Evolutionary conservation across 1,140 invertebrate genomes (phyloP).

Genomic region (Drosophila triauraria): DNA sequence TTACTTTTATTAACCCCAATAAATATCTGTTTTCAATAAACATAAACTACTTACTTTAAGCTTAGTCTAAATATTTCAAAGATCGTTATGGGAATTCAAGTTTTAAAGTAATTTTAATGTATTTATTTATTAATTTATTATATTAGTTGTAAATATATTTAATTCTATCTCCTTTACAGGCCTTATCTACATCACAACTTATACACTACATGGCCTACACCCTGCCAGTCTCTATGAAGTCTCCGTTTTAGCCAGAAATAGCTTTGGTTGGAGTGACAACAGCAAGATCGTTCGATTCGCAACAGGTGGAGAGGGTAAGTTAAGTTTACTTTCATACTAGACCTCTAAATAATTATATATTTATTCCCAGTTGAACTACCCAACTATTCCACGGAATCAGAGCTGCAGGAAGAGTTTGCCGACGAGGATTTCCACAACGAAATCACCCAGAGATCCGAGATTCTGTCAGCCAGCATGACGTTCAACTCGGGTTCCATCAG

Average conservation of each 20-base stretch:
- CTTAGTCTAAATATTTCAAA: background rate
- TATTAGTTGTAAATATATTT: background rate
- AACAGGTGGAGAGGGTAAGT: constrained; percentile 88
- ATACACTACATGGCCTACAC: constrained; percentile 88
- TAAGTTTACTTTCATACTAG: background rate
- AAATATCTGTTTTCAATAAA: too few relatives aligned
- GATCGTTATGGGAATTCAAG: too few relatives aligned
- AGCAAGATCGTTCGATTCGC: constrained; percentile 88
- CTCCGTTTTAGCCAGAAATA: constrained; percentile 88
- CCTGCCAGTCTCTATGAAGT: constrained; percentile 89
- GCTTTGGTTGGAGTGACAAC: constrained; percentile 89
- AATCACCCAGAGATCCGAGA: constrained; percentile 66
- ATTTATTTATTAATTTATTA: background rate
- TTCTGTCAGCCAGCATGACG: constrained; percentile 65
- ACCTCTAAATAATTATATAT: background rate
- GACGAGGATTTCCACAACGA: constrained; percentile 67
- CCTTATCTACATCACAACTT: constrained; percentile 88
- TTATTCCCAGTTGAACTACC: constrained; percentile 70
- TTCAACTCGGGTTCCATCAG: constrained; percentile 26
- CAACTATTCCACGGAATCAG: constrained; percentile 82
- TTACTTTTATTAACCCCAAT: background rate
- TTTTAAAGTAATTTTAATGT: background rate
- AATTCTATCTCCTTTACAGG: constrained; percentile 70
- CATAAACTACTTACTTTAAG: background rate
- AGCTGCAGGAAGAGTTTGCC: constrained; percentile 61